Evolutionary conservation across 2,797 vertebrate genomes (phyloP).

Genomic region (Rhinatrema bivittatum): DNA sequence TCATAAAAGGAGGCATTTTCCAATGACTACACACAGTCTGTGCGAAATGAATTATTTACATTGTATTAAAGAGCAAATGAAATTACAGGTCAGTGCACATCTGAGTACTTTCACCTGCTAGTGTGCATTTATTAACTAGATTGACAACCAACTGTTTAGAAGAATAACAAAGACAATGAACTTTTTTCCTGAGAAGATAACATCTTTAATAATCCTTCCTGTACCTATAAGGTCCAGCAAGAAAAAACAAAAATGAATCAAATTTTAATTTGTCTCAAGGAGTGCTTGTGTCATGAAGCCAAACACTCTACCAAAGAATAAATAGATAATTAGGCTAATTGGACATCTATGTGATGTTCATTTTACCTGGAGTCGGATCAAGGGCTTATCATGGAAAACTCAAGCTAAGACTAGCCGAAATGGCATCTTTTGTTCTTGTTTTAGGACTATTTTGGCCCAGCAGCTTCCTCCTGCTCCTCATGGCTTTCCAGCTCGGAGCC

Average conservation of each 20-base stretch:
- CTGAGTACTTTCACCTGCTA: neutral
- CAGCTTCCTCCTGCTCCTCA: too few relatives aligned
- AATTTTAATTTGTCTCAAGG: slow-evolving; percentile 1
- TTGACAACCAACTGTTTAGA: slow-evolving; percentile 11
- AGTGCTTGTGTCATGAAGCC: slow-evolving; percentile 31
- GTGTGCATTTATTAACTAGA: slow-evolving; percentile 5
- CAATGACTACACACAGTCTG: neutral
- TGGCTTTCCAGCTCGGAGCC: too few relatives aligned
- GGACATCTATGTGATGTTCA: too few relatives aligned
- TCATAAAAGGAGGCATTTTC: neutral
- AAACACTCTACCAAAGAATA: slow-evolving; percentile 20
- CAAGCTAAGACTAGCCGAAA: too few relatives aligned
- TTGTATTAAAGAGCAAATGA: neutral
- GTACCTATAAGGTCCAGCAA: slow-evolving; percentile 13
- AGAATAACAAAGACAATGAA: slow-evolving; percentile 16
- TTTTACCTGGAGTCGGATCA: too few relatives aligned
- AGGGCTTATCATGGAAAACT: too few relatives aligned
- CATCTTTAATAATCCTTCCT: slow-evolving; percentile 20
- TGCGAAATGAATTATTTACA: neutral
- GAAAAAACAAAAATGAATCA: slow-evolving; percentile 14
- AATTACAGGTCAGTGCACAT: neutral
- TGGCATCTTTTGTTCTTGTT: too few relatives aligned
- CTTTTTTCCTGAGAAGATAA: slow-evolving; percentile 3
- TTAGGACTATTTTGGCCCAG: too few relatives aligned
- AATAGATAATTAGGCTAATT: too few relatives aligned